Evolutionary conservation across 2,888 invertebrate genomes (phyloP), one percentile per base, ranked within the genome.

Genomic region (Drosophila siamana): DNA sequence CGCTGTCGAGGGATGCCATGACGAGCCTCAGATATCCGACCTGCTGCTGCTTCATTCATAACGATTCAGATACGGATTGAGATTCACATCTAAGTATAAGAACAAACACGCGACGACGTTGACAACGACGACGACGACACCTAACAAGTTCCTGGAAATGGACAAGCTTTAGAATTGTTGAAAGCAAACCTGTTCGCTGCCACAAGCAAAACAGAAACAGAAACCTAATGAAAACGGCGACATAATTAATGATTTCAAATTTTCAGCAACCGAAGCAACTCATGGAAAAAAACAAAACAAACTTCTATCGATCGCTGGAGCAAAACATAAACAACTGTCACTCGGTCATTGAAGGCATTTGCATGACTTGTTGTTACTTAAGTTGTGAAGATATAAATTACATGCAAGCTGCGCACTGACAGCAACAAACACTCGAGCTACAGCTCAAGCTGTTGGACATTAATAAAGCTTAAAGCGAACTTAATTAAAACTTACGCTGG

Each of bases 161-260:
- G 62, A 64, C 71, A 62, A 74, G 66, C 72, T 80, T 80, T 43
- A 40, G 66, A 55, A 55, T 61, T 61, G 62, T 69, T 69, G 78
- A 44, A 54, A 30, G 26, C n/a, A n/a, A n/a, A n/a, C 55, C 73
- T 56, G 69, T 63, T 63, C 2, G 41, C 1, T 4, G 38, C 9
- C 19, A 47, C 30, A 26, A 11, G 30, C 2, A 16, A 33, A 8
- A 24, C 11, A 74, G 55, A 40, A 54, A 15, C 8, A 16, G 9
- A 19, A 11, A 40, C 16, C 40, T 16, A 15, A 11, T n/a, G 26
- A 40, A 51, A 51, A 51, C 15, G 46, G 36, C 54, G 56, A 64
- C 69, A 76, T 83, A 74, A 82, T 86, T 88, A 82, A 88, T 88
- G 88, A 83, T 71, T 81, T 65, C 30, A 75, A 72, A 83, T 73